Base-by-base conservation (phyloP, 2,113 vertebrate species). In the Chitala chitala region DNA sequence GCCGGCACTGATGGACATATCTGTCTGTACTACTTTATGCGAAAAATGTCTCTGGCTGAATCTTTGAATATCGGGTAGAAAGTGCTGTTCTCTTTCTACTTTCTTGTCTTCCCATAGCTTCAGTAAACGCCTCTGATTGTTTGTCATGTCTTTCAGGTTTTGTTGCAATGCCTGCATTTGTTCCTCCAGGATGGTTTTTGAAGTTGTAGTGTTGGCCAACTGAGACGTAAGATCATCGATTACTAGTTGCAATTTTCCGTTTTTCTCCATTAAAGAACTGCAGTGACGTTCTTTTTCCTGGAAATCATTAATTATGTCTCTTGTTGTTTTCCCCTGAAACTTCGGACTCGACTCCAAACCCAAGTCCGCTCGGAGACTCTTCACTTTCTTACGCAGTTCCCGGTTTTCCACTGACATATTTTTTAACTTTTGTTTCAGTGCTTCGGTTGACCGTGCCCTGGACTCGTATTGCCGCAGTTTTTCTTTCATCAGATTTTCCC, bases 31-130 rank as follows among this genome's bases (percentile, higher is more conserved):
- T 2, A 76, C 82, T 78, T 89, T 90, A 42, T 90, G 86, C 1
- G 12, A 9, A 0, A 73, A 9, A 2, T 77, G 65, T 75, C 84
- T 89, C 63, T 83, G 85, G 13, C 64, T 81, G 3, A 81, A 74
- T 79, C 84, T 86, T 46, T 82, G 85, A 36, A 90, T 87, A 0
- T 88, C 82, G 3, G 88, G 86, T 6, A 89, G 84, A 9, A 88
- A 71, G 0, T 87, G 75, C n/a, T 88, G 86, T 54, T 92, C 90
- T 48, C 87, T 84, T 38, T 90, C 89, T 17, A 42, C 46, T 74
- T 86, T 87, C 79, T 85, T 92, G 68, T 92, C 89, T n/a, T 91
- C 88, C 90, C 91, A 91, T 38, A 90, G 24, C 75, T 90, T 90
- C 10, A 91, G 76, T 36, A 91, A 77, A 26, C 89, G 88, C 0